Base-by-base conservation (phyloP, 2,888 invertebrate species). In the Meganola albula region DNA sequence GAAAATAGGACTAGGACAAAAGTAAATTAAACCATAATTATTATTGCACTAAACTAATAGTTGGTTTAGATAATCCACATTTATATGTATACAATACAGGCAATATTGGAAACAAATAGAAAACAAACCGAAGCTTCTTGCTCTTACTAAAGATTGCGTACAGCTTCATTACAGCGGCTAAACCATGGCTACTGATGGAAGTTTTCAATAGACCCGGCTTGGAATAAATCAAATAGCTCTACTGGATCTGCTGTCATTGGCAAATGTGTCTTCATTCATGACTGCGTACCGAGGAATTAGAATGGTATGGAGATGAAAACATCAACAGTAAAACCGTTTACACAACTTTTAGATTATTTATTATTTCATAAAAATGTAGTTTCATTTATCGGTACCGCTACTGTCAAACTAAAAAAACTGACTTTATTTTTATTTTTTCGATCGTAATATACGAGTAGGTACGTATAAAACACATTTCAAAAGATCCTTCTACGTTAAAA, bases 181-280 rank as follows among this genome's bases (percentile, higher is more conserved):
- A 70, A 73, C 73, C 73, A 75, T 67, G 62, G 55, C 52, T 57
- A 51, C 52, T 63, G 66, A 74, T 74, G 66, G 62, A 63, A 71
- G 68, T 72, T 73, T 77, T 75, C 78, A 79, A 77, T 78, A 69
- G 75, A 58, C 66, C 55, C 50, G 46, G 61, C 71, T 70, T 47
- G 60, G 70, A 74, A 79, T 79, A 80, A 79, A 82, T 80, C 80
- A 79, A 80, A 83, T 80, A 79, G 74, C 71, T 72, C 65, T 50
- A 52, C 62, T 63, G 71, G 67, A 68, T 74, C 63, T 66, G 63
- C 74, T 73, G 78, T 79, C 74, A 74, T 67, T 79, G 77, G 82
- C 79, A 80, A 83, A 80, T 80, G 83, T 75, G 76, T 78, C 82
- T 83, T 78, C 82, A 83, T 83, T 83, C 84, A 83, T 80, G 78